Conservation (phyloP, 2,888 invertebrate genomes). For the Pogonocherus hispidulus region DNA sequence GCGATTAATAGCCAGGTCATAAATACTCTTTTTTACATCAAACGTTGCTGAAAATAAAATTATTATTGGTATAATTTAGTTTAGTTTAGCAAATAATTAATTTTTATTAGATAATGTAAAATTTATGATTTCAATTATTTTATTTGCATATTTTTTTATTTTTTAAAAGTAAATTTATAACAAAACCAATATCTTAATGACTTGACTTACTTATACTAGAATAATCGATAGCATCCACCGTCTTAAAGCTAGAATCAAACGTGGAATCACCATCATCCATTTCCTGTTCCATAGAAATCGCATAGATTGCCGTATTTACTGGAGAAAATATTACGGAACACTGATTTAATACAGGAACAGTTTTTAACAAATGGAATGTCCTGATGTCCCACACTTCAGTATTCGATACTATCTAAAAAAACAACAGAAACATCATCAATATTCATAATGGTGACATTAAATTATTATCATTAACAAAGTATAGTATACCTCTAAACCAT, state of each 20-base stretch:
- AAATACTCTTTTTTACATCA: slow-evolving; percentile 92
- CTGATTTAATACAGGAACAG: slow-evolving; percentile 94
- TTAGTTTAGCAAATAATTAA: too few relatives aligned
- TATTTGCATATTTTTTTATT: not conserved
- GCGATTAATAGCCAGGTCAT: slow-evolving; percentile 86
- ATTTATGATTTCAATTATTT: too few relatives aligned
- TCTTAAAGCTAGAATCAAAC: slow-evolving; percentile 94
- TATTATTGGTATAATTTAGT: slow-evolving; percentile 11
- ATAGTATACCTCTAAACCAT: slow-evolving; percentile 90
- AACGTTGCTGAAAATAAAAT: slow-evolving; percentile 80
- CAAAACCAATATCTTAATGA: not conserved
- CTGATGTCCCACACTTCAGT: slow-evolving; percentile 99
- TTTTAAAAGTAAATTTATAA: not conserved
- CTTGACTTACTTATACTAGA: slow-evolving; percentile 84
- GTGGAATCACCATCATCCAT: slow-evolving; percentile 80
- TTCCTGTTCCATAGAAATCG: slow-evolving; percentile 83
- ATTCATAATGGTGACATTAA: too few relatives aligned
- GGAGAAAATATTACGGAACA: slow-evolving; percentile 91
- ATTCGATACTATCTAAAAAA: slow-evolving; percentile 87
- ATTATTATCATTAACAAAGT: too few relatives aligned
- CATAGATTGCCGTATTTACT: slow-evolving; percentile 89
- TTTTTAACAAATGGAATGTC: slow-evolving; percentile 93
- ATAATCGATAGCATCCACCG: slow-evolving; percentile 94
- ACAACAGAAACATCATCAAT: not conserved
- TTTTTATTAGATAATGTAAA: slow-evolving; percentile 4